Base-by-base conservation (phyloP, 2,888 invertebrate genomes). In the Phalangium opilio region DNA sequence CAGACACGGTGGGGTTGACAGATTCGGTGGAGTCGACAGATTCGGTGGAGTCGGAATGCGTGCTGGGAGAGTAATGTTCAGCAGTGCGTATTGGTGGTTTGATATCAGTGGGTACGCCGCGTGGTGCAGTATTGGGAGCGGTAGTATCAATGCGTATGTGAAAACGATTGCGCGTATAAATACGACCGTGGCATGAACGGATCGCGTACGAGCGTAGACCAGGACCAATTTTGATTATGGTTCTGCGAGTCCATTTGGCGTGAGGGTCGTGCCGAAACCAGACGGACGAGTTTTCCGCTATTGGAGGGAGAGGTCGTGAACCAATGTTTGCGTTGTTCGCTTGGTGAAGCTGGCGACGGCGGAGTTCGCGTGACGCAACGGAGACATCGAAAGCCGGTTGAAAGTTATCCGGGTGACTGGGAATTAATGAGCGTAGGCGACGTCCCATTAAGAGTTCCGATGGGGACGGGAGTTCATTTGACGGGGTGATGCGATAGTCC, bases 371-470 rank as follows among this genome's bases (percentile, higher is more conserved):
- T 2, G 12, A 2, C 10, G 18, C 34, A 8, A 17, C 44, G 17
- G 14, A 19, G 4, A 44, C 21, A 2, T 44, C 34, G 14, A 35
- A 44, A 8, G n/a, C 14, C 1, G 44, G 34, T 18, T 8, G 33
- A 5, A 35, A 19, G 14, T 17, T 14, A 20, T 33, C 17, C 1
- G 35, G 14, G 12, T 20, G 15, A 15, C 18, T 14, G 17, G 35
- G 35, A 4, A 44, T 42, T 11, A 44, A 44, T 3, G 35, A 44
- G 17, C 19, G 14, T 14, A 44, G 35, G 14, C 44, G 33, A 10
- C 44, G 14, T 11, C 44, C 44, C 44, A 44, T 44, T 3, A 44
- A 15, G 17, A 44, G 34, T 2, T 44, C 44, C 35, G n/a, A n/a
- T n/a, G n/a, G n/a, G n/a, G n/a, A n/a, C n/a, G n/a, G n/a, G n/a